A percentile compares a stretch with the other conserved stretches of the same genome.
phyloP scores from a whole-genome alignment of 2,113 vertebrate genomes.

The Pedetes capensis region DNA sequence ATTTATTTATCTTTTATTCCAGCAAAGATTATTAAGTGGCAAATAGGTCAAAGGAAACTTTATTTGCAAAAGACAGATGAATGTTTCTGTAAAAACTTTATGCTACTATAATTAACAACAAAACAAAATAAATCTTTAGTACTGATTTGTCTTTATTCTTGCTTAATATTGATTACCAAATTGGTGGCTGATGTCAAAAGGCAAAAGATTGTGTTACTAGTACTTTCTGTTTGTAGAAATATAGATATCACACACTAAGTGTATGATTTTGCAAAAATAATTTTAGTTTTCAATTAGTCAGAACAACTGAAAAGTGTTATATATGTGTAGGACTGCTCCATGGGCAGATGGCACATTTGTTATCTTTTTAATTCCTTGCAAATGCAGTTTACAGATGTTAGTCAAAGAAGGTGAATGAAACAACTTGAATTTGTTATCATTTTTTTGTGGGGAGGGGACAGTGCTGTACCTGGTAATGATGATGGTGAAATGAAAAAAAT shows the following conservation, averaged over 20 bases:
- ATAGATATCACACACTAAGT: background rate
- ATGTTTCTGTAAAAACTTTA: background rate
- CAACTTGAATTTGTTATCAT: background rate
- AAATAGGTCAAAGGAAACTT: background rate
- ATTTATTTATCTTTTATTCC: background rate
- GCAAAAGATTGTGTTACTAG: background rate
- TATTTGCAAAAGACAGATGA: background rate
- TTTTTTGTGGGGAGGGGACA: background rate
- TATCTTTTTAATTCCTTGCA: background rate
- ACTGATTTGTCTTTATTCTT: background rate
- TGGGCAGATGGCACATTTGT: background rate
- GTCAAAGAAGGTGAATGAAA: background rate
- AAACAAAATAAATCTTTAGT: background rate
- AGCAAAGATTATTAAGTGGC: background rate
- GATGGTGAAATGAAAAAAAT: slow-evolving; percentile 9
- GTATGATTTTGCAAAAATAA: background rate
- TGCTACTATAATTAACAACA: background rate
- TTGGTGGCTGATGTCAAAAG: background rate
- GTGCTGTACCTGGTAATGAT: background rate
- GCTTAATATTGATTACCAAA: background rate
- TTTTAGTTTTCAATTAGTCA: background rate
- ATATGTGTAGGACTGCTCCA: background rate
- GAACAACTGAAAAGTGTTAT: background rate
- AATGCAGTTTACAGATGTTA: background rate
- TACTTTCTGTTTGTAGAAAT: background rate